phyloP scores from a whole-genome alignment of 2,888 invertebrate genomes.

The Eurytoma adleriae region DNA sequence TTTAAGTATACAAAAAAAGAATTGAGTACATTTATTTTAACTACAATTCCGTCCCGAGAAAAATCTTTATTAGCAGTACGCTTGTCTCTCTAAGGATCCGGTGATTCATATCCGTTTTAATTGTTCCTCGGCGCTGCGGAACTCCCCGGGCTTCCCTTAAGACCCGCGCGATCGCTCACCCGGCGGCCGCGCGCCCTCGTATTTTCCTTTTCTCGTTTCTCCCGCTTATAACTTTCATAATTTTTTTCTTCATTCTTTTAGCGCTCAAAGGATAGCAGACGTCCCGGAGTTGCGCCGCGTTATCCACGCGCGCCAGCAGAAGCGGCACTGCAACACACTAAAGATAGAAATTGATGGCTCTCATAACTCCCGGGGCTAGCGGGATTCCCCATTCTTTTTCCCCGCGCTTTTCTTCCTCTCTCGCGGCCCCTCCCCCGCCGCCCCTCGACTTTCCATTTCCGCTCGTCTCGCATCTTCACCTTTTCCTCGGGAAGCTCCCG shows the following conservation, averaged over 20 bases:
- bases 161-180: neutral
- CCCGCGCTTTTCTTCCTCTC: neutral
- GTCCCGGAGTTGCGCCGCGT: neutral
- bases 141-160: constrained; percentile 6
- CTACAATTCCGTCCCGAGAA: too few relatives aligned
- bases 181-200: neutral
- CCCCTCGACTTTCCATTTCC: constrained; percentile 44
- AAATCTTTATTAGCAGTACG: too few relatives aligned
- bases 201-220: neutral
- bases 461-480: constrained; percentile 14
- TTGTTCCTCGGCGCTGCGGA: constrained; percentile 6
- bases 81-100: constrained; percentile 11
- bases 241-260: constrained; percentile 34
- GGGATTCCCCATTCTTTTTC: constrained; percentile 27
- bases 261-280: constrained; percentile 15
- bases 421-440: neutral
- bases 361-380: constrained; percentile 62
- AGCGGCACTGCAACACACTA: constrained; percentile 41
- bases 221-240: constrained; percentile 35
- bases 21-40: too few relatives aligned
- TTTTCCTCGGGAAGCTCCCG: neutral
- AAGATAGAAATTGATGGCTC: constrained; percentile 68
- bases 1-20: too few relatives aligned
- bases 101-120: constrained; percentile 27
- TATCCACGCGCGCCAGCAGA: constrained; percentile 18